Conservation (phyloP, 2,888 invertebrate genomes). For the Polydrusus tereticollis region DNA sequence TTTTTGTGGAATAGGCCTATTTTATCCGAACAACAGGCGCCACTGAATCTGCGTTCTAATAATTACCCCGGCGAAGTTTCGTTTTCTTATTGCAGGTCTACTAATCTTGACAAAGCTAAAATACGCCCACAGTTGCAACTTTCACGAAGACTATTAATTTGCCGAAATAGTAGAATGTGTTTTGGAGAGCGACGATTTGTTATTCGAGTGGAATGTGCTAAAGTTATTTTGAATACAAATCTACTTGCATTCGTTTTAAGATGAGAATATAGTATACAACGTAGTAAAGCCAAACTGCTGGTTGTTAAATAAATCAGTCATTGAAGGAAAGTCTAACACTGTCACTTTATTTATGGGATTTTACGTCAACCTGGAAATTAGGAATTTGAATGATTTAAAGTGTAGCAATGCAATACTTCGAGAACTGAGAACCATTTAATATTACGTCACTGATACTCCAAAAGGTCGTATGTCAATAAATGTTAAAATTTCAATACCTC, state of each 20-base stretch:
- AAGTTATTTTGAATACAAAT: constrained; percentile 8
- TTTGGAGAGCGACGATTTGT: constrained; percentile 7
- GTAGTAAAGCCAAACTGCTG: background rate
- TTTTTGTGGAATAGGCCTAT: no score
- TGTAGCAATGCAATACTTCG: no score
- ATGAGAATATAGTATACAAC: background rate
- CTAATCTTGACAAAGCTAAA: constrained; percentile 13
- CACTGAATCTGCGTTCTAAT: background rate
- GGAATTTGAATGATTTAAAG: no score
- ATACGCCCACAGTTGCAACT: constrained; percentile 6
- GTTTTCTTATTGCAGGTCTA: background rate
- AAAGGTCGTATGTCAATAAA: no score
- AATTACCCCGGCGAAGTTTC: background rate
- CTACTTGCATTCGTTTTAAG: background rate
- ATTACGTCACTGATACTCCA: no score
- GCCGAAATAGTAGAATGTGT: constrained; percentile 10
- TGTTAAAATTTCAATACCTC: no score
- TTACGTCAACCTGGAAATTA: no score
- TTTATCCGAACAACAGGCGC: no score
- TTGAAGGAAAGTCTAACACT: background rate
- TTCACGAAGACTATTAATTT: constrained; percentile 7
- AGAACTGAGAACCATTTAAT: no score
- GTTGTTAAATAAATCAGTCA: background rate
- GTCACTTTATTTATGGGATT: no score
- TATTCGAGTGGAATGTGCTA: background rate